These are phyloP conservation scores for Philopotamus ludificatus DNA, from an alignment of 1,140 invertebrate genomes.

Conservation along the genomic window DNA sequence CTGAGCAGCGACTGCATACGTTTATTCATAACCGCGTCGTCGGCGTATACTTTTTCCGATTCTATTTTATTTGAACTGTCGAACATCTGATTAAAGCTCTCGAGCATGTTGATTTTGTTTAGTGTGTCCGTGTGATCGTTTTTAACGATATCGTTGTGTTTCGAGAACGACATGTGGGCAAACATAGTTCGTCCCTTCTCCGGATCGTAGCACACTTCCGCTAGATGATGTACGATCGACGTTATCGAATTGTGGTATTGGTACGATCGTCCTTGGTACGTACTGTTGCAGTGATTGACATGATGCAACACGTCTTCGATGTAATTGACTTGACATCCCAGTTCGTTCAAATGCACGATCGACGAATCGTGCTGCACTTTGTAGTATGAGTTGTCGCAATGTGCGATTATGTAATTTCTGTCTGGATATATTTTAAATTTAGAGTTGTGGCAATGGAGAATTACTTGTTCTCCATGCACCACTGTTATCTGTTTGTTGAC, in stretches of 20 bases:
- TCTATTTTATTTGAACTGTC: slow-evolving; percentile 47
- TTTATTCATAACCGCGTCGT: slow-evolving; percentile 46
- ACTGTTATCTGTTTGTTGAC: slow-evolving; percentile 39
- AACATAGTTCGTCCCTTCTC: slow-evolving; percentile 44
- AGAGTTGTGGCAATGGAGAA: slow-evolving; percentile 47
- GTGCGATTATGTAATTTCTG: slow-evolving; percentile 39
- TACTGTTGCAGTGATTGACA: slow-evolving; percentile 45
- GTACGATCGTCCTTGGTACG: slow-evolving; percentile 49
- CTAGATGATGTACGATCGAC: slow-evolving; percentile 44
- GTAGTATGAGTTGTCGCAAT: slow-evolving; percentile 47
- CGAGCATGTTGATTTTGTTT: slow-evolving; percentile 48
- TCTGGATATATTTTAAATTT: slow-evolving; percentile 47
- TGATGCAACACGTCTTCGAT: slow-evolving; percentile 50
- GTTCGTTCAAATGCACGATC: slow-evolving; percentile 46
- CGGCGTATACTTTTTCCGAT: slow-evolving; percentile 49
- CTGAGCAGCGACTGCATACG: slow-evolving; percentile 47
- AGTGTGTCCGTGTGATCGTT: slow-evolving; percentile 42
- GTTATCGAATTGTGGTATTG: slow-evolving; percentile 40
- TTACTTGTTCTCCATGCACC: slow-evolving; percentile 45
- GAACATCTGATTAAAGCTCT: slow-evolving; percentile 53
- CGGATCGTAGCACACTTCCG: slow-evolving; percentile 49
- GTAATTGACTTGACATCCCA: slow-evolving; percentile 51
- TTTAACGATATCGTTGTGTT: slow-evolving; percentile 39
- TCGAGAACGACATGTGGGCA: slow-evolving; percentile 42
- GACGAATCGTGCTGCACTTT: slow-evolving; percentile 42